A percentile compares a stretch with the other conserved stretches of the same genome.
Evolutionary conservation across 1,140 invertebrate species (phyloP).

Genomic region (Drosophila murphyi): DNA sequence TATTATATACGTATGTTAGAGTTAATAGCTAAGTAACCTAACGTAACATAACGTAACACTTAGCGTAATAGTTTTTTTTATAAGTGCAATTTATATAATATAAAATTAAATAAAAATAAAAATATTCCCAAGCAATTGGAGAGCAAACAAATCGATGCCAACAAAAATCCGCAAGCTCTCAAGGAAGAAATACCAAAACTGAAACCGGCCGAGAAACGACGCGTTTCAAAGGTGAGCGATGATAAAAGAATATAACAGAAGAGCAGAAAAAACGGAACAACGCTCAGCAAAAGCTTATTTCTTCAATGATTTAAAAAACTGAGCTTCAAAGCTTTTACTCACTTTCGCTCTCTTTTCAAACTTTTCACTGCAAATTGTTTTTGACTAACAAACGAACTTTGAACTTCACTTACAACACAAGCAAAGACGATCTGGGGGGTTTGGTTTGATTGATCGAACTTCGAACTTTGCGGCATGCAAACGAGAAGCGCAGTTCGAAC

Average conservation of each 20-base stretch:
- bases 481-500: too few species aligned
- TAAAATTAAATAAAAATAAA: neutral
- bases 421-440: too few species aligned
- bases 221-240: conserved; percentile 68
- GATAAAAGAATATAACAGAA: neutral
- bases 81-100: conserved; percentile 1
- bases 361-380: neutral
- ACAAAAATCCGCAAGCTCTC: conserved; percentile 64
- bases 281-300: neutral
- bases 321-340: neutral
- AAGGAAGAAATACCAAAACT: conserved; percentile 81
- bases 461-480: too few species aligned
- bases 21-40: too few species aligned
- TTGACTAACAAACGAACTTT: too few species aligned
- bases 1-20: too few species aligned
- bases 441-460: too few species aligned
- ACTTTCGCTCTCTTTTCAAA: neutral
- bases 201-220: conserved; percentile 64
- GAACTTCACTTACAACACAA: too few species aligned
- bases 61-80: neutral
- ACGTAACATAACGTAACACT: too few species aligned
- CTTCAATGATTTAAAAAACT: too few species aligned
- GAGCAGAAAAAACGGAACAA: neutral
- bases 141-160: conserved; percentile 63
- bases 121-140: conserved; percentile 56